Conservation (phyloP, 2,797 vertebrate genomes). For the Sebastes jordani region DNA sequence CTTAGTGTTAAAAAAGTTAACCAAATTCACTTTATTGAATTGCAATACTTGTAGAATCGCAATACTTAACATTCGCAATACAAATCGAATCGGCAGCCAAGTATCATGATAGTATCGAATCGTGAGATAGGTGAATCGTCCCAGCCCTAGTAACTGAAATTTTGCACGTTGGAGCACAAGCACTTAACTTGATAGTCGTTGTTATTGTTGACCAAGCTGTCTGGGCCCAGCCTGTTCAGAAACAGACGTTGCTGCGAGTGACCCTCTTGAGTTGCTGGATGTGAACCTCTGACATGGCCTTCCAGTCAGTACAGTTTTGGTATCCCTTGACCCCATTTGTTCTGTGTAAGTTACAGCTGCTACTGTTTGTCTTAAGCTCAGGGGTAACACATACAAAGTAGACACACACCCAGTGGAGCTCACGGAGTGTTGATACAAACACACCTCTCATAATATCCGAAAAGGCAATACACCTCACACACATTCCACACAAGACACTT, state of each 20-base stretch:
- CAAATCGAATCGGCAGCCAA: too few species aligned
- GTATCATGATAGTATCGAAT: background rate
- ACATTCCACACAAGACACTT: conserved; percentile 1
- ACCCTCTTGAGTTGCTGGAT: conserved; percentile 48
- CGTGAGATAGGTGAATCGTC: too few species aligned
- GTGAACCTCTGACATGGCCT: conserved; percentile 72
- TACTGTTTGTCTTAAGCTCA: conserved; percentile 65
- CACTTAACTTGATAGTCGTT: background rate
- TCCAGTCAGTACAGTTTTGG: conserved; percentile 73
- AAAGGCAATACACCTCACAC: background rate
- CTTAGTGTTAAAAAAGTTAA: too few species aligned
- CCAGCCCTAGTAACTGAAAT: background rate
- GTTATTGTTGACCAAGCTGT: background rate
- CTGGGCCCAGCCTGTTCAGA: conserved; percentile 18
- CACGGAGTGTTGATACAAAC: background rate
- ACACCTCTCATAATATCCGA: background rate
- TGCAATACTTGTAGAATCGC: too few species aligned
- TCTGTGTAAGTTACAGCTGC: conserved; percentile 71
- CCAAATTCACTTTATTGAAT: too few species aligned
- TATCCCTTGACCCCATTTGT: conserved; percentile 73
- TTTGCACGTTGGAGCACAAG: conserved; percentile 11
- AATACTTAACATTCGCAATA: too few species aligned
- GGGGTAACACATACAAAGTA: background rate
- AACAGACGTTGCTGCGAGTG: conserved; percentile 43
- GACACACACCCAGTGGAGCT: background rate